A percentile compares a stretch with the other conserved stretches of the same genome.
Conservation (phyloP, 2,113 vertebrate genomes). For the Leucoraja erinaceus region DNA sequence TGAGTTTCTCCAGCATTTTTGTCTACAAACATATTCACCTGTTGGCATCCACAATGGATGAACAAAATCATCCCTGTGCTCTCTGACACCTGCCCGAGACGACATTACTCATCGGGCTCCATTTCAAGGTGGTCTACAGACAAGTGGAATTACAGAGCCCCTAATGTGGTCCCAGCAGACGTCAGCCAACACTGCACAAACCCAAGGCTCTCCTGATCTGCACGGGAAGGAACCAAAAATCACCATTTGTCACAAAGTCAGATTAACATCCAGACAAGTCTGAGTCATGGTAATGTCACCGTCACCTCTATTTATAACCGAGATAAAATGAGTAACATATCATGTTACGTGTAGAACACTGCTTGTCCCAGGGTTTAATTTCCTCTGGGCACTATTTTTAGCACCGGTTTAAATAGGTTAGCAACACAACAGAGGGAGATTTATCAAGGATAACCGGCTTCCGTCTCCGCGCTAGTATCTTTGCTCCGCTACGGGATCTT, state of each 20-base stretch:
- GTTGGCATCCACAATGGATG: not conserved
- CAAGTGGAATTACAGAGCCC: not conserved
- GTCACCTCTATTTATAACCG: not conserved
- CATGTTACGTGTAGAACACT: not conserved
- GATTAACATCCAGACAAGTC: not conserved
- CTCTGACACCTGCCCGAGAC: not conserved
- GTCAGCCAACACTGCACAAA: not conserved
- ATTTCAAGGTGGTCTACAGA: not conserved
- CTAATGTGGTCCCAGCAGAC: not conserved
- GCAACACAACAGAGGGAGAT: not conserved
- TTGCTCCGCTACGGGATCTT: too few relatives aligned
- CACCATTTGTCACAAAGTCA: not conserved
- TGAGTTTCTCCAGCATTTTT: too few relatives aligned
- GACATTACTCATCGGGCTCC: not conserved
- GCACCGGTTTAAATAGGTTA: slow-evolving; percentile 28
- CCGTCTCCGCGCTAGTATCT: too few relatives aligned
- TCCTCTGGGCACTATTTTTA: not conserved
- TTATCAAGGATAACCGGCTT: not conserved
- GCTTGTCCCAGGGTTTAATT: not conserved
- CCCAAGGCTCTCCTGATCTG: not conserved
- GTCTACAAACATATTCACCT: too few relatives aligned
- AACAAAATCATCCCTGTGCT: not conserved
- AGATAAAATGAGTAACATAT: slow-evolving; percentile 5
- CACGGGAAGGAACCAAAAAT: not conserved
- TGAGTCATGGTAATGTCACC: not conserved